phyloP scores from a whole-genome alignment of 2,797 vertebrate species.

The Manis crassicaudata region DNA sequence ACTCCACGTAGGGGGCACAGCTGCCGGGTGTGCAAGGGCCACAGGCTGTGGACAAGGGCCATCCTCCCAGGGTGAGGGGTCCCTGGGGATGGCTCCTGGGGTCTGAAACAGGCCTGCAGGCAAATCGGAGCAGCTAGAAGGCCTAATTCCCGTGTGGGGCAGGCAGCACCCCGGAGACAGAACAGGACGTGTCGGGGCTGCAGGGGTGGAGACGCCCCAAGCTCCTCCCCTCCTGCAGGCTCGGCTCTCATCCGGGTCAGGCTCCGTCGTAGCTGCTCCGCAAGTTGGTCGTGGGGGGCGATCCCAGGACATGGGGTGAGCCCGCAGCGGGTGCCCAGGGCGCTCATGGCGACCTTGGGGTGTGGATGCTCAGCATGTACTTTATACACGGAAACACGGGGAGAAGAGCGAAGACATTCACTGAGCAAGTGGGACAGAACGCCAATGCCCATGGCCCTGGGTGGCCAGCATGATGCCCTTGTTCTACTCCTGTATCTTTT shows the following conservation, averaged over 20 bases:
- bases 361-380: no score
- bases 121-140: neutral
- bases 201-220: no score
- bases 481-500: neutral
- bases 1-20: fast-evolving
- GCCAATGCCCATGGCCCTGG: neutral
- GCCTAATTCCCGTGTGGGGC: no score
- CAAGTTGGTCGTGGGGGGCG: neutral
- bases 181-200: no score
- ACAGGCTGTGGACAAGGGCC: neutral
- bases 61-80: neutral
- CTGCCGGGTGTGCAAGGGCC: neutral
- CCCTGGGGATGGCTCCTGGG: neutral
- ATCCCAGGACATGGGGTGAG: no score
- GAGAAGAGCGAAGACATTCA: fast-evolving
- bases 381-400: neutral
- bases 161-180: neutral
- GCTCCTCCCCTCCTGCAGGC: no score
- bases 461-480: no score
- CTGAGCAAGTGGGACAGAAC: neutral
- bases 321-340: no score
- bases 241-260: no score
- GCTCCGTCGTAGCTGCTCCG: no score
- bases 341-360: no score
- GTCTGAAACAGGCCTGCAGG: neutral